Evolutionary conservation across 2,113 vertebrate genomes (phyloP), one percentile per base, ranked within the genome.

Genomic region (Mormoops blainvillei): DNA sequence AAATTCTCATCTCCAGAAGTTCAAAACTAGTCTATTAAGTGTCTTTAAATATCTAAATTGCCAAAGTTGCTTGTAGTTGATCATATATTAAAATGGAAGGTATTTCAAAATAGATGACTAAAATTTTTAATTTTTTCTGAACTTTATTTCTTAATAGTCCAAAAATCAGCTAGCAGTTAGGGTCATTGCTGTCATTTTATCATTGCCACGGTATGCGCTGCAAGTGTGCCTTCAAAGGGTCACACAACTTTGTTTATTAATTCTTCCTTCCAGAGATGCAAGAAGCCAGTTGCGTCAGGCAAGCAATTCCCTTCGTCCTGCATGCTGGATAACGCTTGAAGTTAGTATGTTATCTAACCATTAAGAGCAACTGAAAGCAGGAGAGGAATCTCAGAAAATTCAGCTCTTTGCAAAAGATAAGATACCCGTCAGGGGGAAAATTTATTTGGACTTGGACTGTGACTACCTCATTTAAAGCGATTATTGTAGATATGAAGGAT

Each of bases 191-290:
- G 4, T 45, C 52, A 71, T 94, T 84, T 93, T 71, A 74, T 70
- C 45, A 56, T 3, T 67, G 48, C 63, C 19, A 85, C 3, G 15
- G 4, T n/a, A 58, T 20, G 4, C 24, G 19, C 24, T 58, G 24
- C 19, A 7, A 67, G 91, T 45, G 12, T 45, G 8, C 81, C 52
- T 93, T 94, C 81, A 68, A 73, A 93, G 5, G 50, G 61, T 87
- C 91, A 76, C 73, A 68, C 45, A 56, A 81, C 50, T 93, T 91
- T 90, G 61, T 85, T 97, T 94, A 92, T 82, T 88, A 96, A 94
- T 87, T 85, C 76, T 91, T 38, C 38, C 83, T 91, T 95, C 31
- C 73, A 87, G 82, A n/a, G 65, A 83, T 80, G 20, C 87, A 74
- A 82, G 70, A 85, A 19, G 28, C 41, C 91, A 97, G 50, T n/a